Conservation (phyloP, 2,113 vertebrate genomes). For the Bufo gargarizans region DNA sequence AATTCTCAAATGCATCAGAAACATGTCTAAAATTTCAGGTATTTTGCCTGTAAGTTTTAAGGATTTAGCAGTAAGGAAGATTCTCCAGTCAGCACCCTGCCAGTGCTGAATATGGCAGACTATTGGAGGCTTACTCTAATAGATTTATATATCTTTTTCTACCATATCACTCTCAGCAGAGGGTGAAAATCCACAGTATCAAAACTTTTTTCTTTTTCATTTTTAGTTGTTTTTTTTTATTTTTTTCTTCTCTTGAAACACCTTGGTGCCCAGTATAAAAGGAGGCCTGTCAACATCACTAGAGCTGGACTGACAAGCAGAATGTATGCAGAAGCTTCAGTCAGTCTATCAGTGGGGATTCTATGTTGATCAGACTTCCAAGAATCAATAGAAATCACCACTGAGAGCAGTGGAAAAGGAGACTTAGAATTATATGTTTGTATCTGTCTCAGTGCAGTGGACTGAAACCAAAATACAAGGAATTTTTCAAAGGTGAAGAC, state of each 20-base stretch:
- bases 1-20: background rate
- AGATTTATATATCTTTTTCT: background rate
- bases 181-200: background rate
- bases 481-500: constrained; percentile 58
- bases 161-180: background rate
- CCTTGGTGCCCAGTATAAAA: constrained; percentile 41
- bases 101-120: background rate
- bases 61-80: background rate
- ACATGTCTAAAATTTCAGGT: background rate
- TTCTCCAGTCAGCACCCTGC: background rate
- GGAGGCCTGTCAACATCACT: constrained; percentile 51
- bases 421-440: constrained; percentile 57
- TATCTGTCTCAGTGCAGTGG: constrained; percentile 55
- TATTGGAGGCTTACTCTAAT: background rate
- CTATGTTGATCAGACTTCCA: constrained; percentile 55
- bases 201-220: background rate
- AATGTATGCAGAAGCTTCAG: constrained; percentile 52
- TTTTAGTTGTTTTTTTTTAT: background rate
- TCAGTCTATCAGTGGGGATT: constrained; percentile 56
- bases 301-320: constrained; percentile 42
- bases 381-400: constrained; percentile 59
- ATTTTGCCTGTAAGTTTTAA: background rate
- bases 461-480: constrained; percentile 57
- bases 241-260: constrained; percentile 27
- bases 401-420: constrained; percentile 55